phyloP scores from a whole-genome alignment of 2,797 vertebrate species.

The Liasis olivaceus region DNA sequence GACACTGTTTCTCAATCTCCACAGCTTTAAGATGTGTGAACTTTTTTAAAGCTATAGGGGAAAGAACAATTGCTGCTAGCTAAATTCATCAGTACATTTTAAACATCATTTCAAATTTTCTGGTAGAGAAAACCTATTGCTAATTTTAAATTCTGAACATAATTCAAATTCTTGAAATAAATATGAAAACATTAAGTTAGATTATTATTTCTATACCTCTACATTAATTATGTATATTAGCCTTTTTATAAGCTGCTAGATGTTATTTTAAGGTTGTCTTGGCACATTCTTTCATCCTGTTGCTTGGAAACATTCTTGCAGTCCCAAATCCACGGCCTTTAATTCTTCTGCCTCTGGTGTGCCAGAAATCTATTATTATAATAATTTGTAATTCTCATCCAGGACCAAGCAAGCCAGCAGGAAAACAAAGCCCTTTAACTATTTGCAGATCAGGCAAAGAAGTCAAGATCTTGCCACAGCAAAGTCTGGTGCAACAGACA shows the following conservation, averaged over 20 bases:
- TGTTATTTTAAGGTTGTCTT: neutral
- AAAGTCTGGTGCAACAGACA: neutral
- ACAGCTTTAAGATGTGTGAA: neutral
- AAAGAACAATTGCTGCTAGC: neutral
- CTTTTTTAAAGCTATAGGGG: neutral
- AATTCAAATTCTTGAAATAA: neutral
- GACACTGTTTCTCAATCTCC: neutral
- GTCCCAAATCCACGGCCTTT: too few relatives aligned
- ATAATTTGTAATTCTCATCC: neutral
- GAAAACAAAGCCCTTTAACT: neutral
- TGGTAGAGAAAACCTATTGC: neutral
- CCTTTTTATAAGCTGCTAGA: neutral
- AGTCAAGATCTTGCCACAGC: neutral
- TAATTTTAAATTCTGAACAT: neutral
- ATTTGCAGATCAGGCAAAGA: neutral
- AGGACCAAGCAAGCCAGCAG: neutral
- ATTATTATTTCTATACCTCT: neutral
- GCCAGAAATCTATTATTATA: neutral
- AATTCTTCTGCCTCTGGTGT: neutral
- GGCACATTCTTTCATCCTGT: neutral
- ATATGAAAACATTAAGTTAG: neutral
- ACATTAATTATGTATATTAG: neutral
- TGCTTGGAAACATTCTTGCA: neutral
- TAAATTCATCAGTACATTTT: neutral
- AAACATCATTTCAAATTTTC: neutral